Evolutionary conservation across 2,888 invertebrate species (phyloP), one percentile per base, ranked within the genome.

Genomic region (Anodontia alba): DNA sequence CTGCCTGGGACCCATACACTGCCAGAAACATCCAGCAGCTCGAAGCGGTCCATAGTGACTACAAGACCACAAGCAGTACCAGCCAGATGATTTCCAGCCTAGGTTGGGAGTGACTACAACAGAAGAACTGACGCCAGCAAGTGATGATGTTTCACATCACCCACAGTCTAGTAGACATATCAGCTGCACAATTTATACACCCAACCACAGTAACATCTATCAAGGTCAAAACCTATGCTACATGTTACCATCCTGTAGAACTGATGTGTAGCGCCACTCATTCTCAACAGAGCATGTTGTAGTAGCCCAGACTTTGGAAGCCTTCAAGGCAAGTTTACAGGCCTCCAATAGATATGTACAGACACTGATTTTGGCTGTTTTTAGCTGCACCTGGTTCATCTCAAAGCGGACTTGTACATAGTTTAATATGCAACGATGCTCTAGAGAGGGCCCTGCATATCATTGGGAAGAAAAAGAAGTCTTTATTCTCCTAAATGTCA

Each of bases 131-230:
- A 73, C n/a, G 69, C 76, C 15, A 80, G n/a, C 42, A 62, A 20
- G 43, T 72, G 7, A 62, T 75, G 76, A 72, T 80, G 72, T 76
- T 76, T 72, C 31, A 38, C 23, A 68, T 76, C 10, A 20, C 31
- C 38, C 23, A 72, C 62, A 12, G 51, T 29, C 69, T 76, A 7
- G 38, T 70, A 2, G 76, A 80, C n/a, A 73, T 76, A 43, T 62
- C 73, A 38, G 46, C 62, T 23, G 54, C 51, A 49, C 15, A 20
- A 20, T 76, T 33, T 26, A 29, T 73, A 7, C 72, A 73, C 26
- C 62, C 73, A 62, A 33, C 71, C 26, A n/a, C 49, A 33, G 43
- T 66, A 0, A 29, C 31, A 2, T 67, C 36, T 8, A 31, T 7
- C 8, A 69, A 43, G 76, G 69, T 26, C 42, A 62, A 23, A 31